These are phyloP conservation scores for Drosophila melanica DNA, from an alignment of 1,140 invertebrate genomes.

Conservation along the genomic window DNA sequence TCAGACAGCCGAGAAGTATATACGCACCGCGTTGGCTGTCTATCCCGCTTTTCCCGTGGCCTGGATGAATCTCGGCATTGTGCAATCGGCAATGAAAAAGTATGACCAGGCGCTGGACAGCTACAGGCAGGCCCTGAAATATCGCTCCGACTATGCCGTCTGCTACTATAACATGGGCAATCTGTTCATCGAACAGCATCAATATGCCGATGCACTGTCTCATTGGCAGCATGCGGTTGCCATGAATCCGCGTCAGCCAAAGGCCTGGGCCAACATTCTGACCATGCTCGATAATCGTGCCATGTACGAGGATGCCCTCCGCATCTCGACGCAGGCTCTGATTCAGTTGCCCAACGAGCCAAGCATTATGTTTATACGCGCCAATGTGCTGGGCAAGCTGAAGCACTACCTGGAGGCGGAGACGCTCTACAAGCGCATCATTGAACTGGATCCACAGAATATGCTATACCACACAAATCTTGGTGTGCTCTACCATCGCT, in stretches of 20 bases:
- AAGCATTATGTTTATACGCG: slow-evolving; percentile 93
- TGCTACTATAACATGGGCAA: slow-evolving; percentile 98
- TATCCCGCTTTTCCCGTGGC: slow-evolving; percentile 96
- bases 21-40: slow-evolving; percentile 89
- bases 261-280: slow-evolving; percentile 96
- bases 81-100: slow-evolving; percentile 90
- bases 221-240: slow-evolving; percentile 93
- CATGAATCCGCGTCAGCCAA: slow-evolving; percentile 90
- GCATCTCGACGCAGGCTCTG: slow-evolving; percentile 88
- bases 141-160: slow-evolving; percentile 93
- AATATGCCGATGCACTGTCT: slow-evolving; percentile 85
- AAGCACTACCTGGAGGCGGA: slow-evolving; percentile 91
- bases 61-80: slow-evolving; percentile 99
- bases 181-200: slow-evolving; percentile 87
- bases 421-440: slow-evolving; percentile 90
- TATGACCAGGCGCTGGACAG: slow-evolving; percentile 90
- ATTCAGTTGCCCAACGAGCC: slow-evolving; percentile 88
- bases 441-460: slow-evolving; percentile 88
- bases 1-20: slow-evolving; percentile 90
- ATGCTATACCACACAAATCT: slow-evolving; percentile 93
- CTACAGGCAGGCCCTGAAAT: slow-evolving; percentile 91
- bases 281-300: slow-evolving; percentile 94
- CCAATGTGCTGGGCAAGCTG: slow-evolving; percentile 94
- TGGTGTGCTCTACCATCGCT: slow-evolving; percentile 95
- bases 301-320: slow-evolving; percentile 87